A percentile compares a stretch with the other conserved stretches of the same genome.
Evolutionary conservation across 1,140 invertebrate genomes (phyloP).

Genomic region (Heterodera schachtii): DNA sequence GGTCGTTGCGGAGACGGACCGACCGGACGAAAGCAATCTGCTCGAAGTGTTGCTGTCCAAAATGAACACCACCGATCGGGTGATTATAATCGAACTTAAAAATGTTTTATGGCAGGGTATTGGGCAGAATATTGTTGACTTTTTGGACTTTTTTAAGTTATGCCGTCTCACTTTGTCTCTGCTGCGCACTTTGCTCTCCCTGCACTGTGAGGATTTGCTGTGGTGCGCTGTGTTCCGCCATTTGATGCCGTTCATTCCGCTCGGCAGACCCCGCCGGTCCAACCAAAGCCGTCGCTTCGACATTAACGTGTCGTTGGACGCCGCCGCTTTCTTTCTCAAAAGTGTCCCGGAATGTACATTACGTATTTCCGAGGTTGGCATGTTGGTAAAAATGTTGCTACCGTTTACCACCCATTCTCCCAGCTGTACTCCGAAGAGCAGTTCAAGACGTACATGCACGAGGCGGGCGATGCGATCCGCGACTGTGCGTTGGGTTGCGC

Average conservation of each 20-base stretch:
- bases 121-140: no score
- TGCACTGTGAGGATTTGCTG: conserved; percentile 97
- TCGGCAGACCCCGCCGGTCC: conserved; percentile 71
- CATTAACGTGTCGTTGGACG: conserved; percentile 77
- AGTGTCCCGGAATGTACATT: conserved; percentile 74
- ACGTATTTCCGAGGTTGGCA: conserved; percentile 48
- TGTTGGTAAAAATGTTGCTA: neutral
- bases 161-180: conserved; percentile 85
- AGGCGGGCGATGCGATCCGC: conserved; percentile 43
- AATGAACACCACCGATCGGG: conserved; percentile 52
- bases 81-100: conserved; percentile 27
- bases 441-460: conserved; percentile 43
- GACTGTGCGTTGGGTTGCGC: conserved; percentile 20
- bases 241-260: conserved; percentile 87
- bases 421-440: conserved; percentile 44
- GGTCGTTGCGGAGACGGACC: conserved; percentile 4
- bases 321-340: conserved; percentile 80
- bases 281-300: conserved; percentile 75
- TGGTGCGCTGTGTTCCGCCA: conserved; percentile 84
- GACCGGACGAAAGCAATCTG: conserved; percentile 66
- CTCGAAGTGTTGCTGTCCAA: conserved; percentile 66
- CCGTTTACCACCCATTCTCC: conserved; percentile 8
- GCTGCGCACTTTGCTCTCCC: conserved; percentile 84
- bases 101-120: conserved; percentile 18
- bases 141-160: conserved; percentile 70